A percentile compares a stretch with the other conserved stretches of the same genome.
phyloP scores from a whole-genome alignment of 2,113 vertebrate genomes.

The Cephalopterus ornatus region DNA sequence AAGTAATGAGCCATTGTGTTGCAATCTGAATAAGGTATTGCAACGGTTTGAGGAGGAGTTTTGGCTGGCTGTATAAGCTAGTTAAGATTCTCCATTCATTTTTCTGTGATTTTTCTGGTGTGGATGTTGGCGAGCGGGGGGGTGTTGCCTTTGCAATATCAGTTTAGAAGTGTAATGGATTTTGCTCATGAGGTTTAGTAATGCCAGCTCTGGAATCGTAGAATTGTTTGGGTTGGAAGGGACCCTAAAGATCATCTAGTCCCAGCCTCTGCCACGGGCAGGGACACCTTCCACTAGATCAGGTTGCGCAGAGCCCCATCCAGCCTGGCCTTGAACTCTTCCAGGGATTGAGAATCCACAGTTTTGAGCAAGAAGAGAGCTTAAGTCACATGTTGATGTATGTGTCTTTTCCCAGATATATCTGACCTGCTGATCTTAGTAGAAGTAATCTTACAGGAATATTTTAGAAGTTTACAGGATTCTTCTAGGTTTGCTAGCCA shows the following conservation, averaged over 20 bases:
- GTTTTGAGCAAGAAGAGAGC: not conserved
- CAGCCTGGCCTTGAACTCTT: not conserved
- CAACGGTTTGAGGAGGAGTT: not conserved
- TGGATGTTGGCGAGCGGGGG: fast-evolving
- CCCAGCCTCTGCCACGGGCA: not conserved
- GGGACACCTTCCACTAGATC: not conserved
- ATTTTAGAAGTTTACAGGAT: not conserved
- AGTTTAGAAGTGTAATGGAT: not conserved
- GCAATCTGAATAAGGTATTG: not conserved
- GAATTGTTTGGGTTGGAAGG: not conserved
- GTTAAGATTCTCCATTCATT: not conserved
- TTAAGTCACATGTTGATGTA: not conserved
- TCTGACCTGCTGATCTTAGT: not conserved
- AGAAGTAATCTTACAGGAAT: not conserved
- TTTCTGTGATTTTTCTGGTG: not conserved
- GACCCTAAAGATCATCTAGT: not conserved
- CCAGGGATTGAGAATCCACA: not conserved
- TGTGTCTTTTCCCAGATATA: not conserved
- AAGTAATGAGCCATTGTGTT: not conserved
- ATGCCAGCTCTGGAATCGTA: not conserved
- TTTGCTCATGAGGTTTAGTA: not conserved
- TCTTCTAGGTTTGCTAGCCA: not conserved
- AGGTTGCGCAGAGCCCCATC: not conserved
- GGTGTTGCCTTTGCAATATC: not conserved
- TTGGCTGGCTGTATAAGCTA: not conserved